Conservation (phyloP, 1,140 invertebrate species). For the Dinothrombium tinctorium region DNA sequence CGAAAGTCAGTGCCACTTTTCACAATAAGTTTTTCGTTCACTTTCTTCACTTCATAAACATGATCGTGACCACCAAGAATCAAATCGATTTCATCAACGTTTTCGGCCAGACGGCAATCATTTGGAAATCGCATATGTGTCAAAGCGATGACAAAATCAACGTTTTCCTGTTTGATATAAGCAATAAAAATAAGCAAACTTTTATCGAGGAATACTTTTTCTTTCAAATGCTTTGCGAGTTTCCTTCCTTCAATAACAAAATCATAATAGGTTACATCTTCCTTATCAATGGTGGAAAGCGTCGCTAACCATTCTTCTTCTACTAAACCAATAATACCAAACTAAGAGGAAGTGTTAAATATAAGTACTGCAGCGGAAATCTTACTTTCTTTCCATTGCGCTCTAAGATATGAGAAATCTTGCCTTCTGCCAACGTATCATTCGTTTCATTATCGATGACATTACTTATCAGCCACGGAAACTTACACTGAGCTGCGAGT, state of each 20-base stretch:
- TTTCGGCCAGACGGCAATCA: constrained; percentile 51
- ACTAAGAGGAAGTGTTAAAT: constrained; percentile 10
- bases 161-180: constrained; percentile 30
- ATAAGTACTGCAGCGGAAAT: neutral
- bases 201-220: constrained; percentile 30
- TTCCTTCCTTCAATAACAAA: constrained; percentile 52
- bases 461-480: constrained; percentile 79
- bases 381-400: constrained; percentile 51
- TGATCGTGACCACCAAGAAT: constrained; percentile 70
- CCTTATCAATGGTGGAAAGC: constrained; percentile 56
- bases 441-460: constrained; percentile 65
- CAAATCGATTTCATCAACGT: constrained; percentile 52
- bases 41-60: constrained; percentile 43
- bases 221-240: constrained; percentile 42
- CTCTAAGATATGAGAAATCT: constrained; percentile 49
- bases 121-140: constrained; percentile 79
- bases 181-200: neutral
- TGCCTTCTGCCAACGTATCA: constrained; percentile 51
- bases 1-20: constrained; percentile 80
- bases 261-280: constrained; percentile 62
- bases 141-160: constrained; percentile 63
- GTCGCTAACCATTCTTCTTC: constrained; percentile 74
- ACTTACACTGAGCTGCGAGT: constrained; percentile 44
- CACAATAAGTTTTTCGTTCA: constrained; percentile 55
- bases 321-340: constrained; percentile 44